Evolutionary conservation across 2,888 invertebrate genomes (phyloP), one percentile per base, ranked within the genome.

Genomic region (Anticlea derivata): DNA sequence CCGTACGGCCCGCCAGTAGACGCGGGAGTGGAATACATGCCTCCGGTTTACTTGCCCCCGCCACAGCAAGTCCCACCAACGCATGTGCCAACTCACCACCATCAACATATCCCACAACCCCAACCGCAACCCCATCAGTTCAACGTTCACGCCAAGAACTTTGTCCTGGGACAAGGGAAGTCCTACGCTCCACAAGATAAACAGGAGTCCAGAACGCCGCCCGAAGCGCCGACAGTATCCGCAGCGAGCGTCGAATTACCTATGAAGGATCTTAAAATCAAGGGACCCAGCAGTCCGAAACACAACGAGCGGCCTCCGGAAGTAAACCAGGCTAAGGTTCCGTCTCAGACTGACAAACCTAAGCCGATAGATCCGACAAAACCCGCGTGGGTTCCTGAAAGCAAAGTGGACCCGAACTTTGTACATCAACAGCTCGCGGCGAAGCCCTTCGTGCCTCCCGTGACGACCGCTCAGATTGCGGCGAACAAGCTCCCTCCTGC

Each of bases 81-180:
- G 60, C 84, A 72, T 7, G 69, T 84, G 41, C 83, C 67, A 1
- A 77, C 78, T 38, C 82, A 72, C 11, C 78, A 75, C n/a, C 81
- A 83, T 39, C 85, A 76, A 27, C 68, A 43, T 10, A 30, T 49
- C 24, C 54, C 34, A 1, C 51, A 48, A 35, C 80, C 87, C 11
- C 88, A 91, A 62, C 84, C 44, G 1, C 51, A 51, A 39, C 81
- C 87, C 12, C 88, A 91, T 63, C 84, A 90, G 68, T 83, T 92
- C 73, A 89, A 91, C 55, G 91, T 91, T 5, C 88, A 91, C 55
- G 91, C 91, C 1, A 92, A 85, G 63, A 92, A 90, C 68, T 92
- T 87, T 71, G 87, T 91, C 2, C 84, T 83, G 34, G 86, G 85
- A 2, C 88, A 88, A 41, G 76, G 75, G 51, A 83, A 84, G 37